These are phyloP conservation scores for Furcifer pardalis DNA, from an alignment of 2,797 vertebrate species.

Conservation along the genomic window DNA sequence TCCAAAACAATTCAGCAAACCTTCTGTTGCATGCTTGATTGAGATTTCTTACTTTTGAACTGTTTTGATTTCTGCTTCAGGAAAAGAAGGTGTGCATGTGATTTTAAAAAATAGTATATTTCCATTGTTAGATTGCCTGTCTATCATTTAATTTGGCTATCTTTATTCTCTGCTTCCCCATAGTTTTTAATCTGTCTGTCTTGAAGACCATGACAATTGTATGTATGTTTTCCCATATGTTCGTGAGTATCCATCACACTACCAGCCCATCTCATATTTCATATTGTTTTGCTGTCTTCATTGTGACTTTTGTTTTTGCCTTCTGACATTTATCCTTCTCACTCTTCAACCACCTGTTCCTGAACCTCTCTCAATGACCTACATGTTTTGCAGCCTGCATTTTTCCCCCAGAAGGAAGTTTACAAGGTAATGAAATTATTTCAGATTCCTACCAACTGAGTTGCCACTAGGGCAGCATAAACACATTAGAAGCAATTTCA, in stretches of 20 bases:
- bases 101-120: not conserved
- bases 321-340: constrained; percentile 2
- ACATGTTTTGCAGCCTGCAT: too few relatives aligned
- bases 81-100: not conserved
- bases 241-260: not conserved
- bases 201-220: constrained; percentile 7
- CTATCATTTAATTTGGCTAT: constrained; percentile 4
- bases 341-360: not conserved
- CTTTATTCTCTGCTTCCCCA: constrained; percentile 2
- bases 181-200: not conserved
- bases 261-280: not conserved
- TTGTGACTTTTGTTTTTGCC: not conserved
- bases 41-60: not conserved
- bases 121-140: not conserved
- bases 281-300: not conserved
- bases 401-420: too few relatives aligned
- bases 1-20: not conserved
- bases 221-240: not conserved
- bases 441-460: too few relatives aligned
- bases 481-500: too few relatives aligned
- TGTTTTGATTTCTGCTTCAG: not conserved
- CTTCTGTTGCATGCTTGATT: not conserved
- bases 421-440: too few relatives aligned
- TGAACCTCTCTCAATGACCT: not conserved
- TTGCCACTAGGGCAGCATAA: too few relatives aligned